Evolutionary conservation across 2,113 vertebrate genomes (phyloP).

Genomic region (Scomber scombrus): DNA sequence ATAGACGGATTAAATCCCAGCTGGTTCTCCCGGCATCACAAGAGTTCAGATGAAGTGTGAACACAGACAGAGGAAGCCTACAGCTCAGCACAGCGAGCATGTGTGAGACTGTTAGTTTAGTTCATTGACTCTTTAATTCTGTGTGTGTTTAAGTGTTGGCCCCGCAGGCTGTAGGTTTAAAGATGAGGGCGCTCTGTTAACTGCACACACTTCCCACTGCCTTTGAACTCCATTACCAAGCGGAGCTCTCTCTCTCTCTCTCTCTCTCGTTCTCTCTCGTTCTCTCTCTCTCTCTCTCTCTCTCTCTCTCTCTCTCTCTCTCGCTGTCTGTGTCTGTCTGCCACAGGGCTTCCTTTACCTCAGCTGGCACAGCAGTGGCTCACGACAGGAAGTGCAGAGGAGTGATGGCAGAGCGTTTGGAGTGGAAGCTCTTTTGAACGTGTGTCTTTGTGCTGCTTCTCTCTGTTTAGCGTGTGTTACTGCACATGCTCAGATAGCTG

Average conservation of each 20-base stretch:
- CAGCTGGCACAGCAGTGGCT: no score
- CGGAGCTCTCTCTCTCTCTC: not conserved
- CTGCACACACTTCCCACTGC: slow-evolving; percentile 18
- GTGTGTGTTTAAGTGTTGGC: slow-evolving; percentile 40
- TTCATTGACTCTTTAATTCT: slow-evolving; percentile 49
- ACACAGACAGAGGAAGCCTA: not conserved
- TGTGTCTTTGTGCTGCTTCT: not conserved
- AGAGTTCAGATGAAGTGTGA: not conserved
- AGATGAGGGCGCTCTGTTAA: slow-evolving; percentile 35
- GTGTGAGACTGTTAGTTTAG: slow-evolving; percentile 42
- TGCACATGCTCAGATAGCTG: not conserved
- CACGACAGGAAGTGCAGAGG: not conserved
- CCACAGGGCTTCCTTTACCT: slow-evolving; percentile 45
- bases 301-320: not conserved
- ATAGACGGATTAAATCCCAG: no score
- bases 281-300: no score
- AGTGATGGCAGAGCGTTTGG: not conserved
- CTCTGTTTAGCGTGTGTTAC: not conserved
- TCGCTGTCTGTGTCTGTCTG: slow-evolving; percentile 8
- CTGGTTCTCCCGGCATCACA: not conserved
- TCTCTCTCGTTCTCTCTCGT: no score
- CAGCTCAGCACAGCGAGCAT: not conserved
- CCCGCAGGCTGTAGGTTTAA: slow-evolving; percentile 57
- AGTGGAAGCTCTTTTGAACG: not conserved
- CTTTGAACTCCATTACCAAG: slow-evolving; percentile 60